A percentile compares a stretch with the other conserved stretches of the same genome.
Evolutionary conservation across 2,888 invertebrate species (phyloP).

Genomic region (Clusia tigrina): DNA sequence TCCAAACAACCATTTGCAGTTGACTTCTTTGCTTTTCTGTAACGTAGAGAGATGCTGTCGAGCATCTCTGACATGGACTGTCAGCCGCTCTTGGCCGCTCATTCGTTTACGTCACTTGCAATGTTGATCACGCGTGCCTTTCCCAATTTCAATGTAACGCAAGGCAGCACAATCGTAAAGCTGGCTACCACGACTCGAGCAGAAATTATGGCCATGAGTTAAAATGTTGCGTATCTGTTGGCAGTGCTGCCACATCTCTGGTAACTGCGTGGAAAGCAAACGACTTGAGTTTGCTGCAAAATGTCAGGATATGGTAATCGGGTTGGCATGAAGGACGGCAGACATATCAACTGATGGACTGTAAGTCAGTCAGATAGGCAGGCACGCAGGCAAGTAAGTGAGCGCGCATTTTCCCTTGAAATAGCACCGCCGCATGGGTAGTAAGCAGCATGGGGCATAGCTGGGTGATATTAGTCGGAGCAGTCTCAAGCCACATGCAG

Average conservation of each 20-base stretch:
- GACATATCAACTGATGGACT: conserved; percentile 39
- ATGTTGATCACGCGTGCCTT: conserved; percentile 56
- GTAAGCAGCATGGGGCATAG: too few species aligned
- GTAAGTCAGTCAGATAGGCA: conserved; percentile 39
- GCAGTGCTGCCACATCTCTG: too few species aligned
- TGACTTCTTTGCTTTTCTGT: too few species aligned
- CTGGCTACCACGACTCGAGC: conserved; percentile 2
- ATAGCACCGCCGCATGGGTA: too few species aligned
- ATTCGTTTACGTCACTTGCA: conserved; percentile 54
- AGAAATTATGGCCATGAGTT: conserved; percentile 4
- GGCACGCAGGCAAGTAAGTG: too few species aligned
- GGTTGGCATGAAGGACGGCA: conserved; percentile 2
- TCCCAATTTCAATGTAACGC: conserved; percentile 41
- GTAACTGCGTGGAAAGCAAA: neutral
- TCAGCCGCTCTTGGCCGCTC: conserved; percentile 56
- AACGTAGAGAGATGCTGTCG: conserved; percentile 6
- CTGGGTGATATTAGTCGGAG: too few species aligned
- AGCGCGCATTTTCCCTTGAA: too few species aligned
- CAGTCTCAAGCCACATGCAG: too few species aligned
- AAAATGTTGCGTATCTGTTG: conserved; percentile 5
- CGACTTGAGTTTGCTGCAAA: neutral
- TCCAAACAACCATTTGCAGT: too few species aligned
- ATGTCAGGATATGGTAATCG: neutral
- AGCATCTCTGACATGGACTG: conserved; percentile 53
- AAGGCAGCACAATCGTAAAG: conserved; percentile 10